phyloP scores from a whole-genome alignment of 2,113 vertebrate species.

The Callipepla californica region DNA sequence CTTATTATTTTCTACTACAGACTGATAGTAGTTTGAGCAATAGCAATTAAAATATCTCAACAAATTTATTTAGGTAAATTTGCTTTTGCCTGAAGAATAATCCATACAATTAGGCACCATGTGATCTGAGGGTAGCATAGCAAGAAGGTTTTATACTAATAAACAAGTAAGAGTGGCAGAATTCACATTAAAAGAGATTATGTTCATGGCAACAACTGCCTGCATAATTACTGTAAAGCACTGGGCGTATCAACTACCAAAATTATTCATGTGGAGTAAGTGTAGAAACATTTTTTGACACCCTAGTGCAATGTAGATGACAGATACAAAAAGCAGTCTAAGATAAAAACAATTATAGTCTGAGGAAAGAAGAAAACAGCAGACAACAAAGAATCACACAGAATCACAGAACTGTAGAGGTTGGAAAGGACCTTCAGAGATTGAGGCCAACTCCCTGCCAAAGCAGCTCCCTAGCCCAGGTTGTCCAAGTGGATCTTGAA shows the following conservation, averaged over 20 bases:
- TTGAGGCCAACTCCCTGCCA: no score
- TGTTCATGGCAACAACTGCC: neutral
- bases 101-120: neutral
- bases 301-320: neutral
- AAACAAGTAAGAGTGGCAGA: neutral
- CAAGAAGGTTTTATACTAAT: neutral
- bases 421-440: no score
- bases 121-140: conserved; percentile 33
- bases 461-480: no score
- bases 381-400: neutral
- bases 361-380: neutral
- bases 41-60: conserved; percentile 37
- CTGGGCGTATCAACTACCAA: neutral
- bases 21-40: neutral
- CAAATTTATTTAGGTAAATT: conserved; percentile 20
- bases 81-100: conserved; percentile 26
- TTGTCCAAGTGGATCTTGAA: no score
- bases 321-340: conserved; percentile 4
- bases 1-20: neutral
- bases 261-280: neutral
- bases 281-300: neutral
- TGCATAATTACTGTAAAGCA: neutral
- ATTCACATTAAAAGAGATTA: conserved; percentile 6
- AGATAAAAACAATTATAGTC: neutral
- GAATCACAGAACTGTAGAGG: no score